Conservation (phyloP, 2,113 vertebrate genomes). For the Tympanuchus pallidicinctus region DNA sequence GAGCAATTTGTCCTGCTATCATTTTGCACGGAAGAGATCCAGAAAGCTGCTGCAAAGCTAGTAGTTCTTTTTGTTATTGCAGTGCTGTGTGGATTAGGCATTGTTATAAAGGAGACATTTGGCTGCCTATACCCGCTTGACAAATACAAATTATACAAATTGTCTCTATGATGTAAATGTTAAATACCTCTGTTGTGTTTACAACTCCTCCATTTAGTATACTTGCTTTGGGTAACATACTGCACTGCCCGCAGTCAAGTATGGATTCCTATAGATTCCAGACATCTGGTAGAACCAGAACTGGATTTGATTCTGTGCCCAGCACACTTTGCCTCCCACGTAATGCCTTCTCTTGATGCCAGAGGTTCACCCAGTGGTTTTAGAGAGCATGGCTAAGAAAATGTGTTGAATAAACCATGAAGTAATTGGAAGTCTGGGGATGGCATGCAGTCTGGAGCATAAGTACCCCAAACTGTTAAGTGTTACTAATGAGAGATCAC, state of each 20-base stretch:
- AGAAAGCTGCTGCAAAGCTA: conserved; percentile 17
- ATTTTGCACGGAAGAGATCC: background rate
- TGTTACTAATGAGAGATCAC: background rate
- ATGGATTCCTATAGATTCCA: background rate
- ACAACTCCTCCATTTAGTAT: background rate
- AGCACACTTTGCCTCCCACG: background rate
- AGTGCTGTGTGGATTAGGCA: conserved; percentile 36
- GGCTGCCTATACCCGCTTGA: conserved; percentile 30
- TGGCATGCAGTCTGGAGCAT: background rate
- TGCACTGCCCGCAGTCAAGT: background rate
- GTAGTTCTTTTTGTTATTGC: conserved; percentile 42
- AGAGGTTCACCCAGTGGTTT: background rate
- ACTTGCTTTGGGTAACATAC: background rate
- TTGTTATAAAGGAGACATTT: conserved; percentile 36
- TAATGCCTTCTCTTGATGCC: background rate
- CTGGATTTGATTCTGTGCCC: background rate
- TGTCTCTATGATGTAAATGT: background rate
- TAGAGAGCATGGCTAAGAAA: background rate
- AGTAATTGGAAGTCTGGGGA: background rate
- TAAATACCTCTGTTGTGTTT: background rate
- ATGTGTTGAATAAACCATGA: background rate
- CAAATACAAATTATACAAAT: background rate
- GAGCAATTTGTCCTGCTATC: background rate
- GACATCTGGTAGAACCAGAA: background rate
- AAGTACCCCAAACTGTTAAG: background rate